Percentiles rank a stretch among this genome's conserved stretches.
Conservation (phyloP, 2,113 vertebrate species). For the Apeltes quadracus region DNA sequence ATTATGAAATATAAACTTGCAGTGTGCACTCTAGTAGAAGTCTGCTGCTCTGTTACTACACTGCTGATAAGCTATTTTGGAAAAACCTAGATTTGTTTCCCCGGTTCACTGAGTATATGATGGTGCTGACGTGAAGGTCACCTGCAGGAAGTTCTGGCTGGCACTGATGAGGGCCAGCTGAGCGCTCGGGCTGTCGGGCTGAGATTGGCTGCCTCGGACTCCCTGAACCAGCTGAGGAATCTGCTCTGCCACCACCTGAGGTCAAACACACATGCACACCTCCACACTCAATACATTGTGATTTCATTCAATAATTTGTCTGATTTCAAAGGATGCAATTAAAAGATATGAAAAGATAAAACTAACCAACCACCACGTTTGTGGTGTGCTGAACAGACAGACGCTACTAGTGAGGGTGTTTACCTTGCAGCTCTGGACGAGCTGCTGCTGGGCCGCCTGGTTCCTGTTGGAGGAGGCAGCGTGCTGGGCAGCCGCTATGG, state of each 20-base stretch:
- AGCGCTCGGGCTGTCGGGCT: constrained; percentile 93
- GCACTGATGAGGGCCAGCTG: constrained; percentile 94
- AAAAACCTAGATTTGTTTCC: not conserved
- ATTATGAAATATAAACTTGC: not conserved
- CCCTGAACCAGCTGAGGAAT: constrained; percentile 97
- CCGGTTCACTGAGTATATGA: not conserved
- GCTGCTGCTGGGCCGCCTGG: constrained; percentile 89
- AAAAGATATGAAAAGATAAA: not conserved
- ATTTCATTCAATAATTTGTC: not conserved
- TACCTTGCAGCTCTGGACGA: constrained; percentile 98
- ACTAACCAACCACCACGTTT: not conserved
- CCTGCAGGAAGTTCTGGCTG: constrained; percentile 98
- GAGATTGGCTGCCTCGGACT: constrained; percentile 92
- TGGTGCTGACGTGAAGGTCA: constrained; percentile 53
- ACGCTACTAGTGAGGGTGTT: constrained; percentile 19
- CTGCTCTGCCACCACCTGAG: constrained; percentile 94
- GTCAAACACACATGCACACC: constrained; percentile 23
- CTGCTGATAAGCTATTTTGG: not conserved
- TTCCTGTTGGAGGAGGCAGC: constrained; percentile 91
- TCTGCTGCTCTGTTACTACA: not conserved
- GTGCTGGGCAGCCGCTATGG: constrained; percentile 91
- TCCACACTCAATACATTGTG: not conserved
- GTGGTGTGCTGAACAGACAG: not conserved
- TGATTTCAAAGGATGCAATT: not conserved
- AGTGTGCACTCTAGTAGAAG: not conserved